Evolutionary conservation across 2,113 vertebrate genomes (phyloP).

Genomic region (Lepus timidus): DNA sequence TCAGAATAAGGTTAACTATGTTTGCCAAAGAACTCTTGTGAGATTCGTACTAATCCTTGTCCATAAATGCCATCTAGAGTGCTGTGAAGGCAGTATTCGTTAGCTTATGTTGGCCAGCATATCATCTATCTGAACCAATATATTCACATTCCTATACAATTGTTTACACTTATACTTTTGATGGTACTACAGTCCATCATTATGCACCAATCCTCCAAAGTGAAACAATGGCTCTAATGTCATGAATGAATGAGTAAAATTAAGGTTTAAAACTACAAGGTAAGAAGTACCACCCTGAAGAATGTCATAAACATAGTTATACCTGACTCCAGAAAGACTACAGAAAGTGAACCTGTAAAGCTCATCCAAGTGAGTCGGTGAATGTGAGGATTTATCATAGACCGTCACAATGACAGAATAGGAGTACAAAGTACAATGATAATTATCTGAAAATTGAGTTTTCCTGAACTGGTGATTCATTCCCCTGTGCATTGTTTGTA

Average conservation of each 20-base stretch:
- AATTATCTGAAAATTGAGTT: constrained; percentile 63
- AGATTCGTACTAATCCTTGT: constrained; percentile 16
- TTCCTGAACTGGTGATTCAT: constrained; percentile 52
- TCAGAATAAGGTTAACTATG: constrained; percentile 33
- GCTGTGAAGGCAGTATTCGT: not conserved
- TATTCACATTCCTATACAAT: not conserved
- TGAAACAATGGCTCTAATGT: not conserved
- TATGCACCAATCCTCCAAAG: not conserved
- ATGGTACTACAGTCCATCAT: not conserved
- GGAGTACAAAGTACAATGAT: constrained; percentile 26
- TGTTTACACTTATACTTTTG: constrained; percentile 29
- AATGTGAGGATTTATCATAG: constrained; percentile 34
- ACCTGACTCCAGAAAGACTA: constrained; percentile 9
- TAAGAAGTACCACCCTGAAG: constrained; percentile 7
- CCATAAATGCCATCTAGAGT: not conserved
- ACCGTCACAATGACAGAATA: constrained; percentile 20
- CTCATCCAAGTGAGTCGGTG: constrained; percentile 15
- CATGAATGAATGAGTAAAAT: not conserved
- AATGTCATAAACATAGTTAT: constrained; percentile 34
- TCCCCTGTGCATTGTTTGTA: not conserved
- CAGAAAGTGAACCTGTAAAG: not conserved
- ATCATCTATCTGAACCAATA: not conserved
- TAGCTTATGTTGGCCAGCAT: not conserved
- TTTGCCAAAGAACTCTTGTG: constrained; percentile 7
- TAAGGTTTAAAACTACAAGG: not conserved